Evolutionary conservation across 2,888 invertebrate species (phyloP).

Genomic region (Vandiemenella viatica): DNA sequence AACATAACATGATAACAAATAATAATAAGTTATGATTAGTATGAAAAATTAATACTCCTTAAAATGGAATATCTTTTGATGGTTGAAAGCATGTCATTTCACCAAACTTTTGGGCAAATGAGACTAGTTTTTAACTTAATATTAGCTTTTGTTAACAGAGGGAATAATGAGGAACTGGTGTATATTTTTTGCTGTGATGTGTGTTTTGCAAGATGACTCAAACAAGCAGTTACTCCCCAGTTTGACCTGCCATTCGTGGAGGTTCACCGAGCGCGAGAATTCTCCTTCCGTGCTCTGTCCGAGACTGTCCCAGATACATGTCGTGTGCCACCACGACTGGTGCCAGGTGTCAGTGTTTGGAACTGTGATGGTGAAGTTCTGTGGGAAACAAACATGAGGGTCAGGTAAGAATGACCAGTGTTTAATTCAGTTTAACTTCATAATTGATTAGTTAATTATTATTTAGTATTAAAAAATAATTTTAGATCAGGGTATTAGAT

Average conservation of each 20-base stretch:
- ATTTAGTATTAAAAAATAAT: neutral
- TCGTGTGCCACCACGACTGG: conserved; percentile 23
- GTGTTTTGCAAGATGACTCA: no score
- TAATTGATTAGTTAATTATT: neutral
- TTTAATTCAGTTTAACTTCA: neutral
- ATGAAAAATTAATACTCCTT: no score
- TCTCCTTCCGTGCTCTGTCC: conserved; percentile 43
- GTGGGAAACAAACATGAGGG: conserved; percentile 43
- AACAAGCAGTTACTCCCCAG: conserved; percentile 29
- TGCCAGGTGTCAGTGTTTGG: conserved; percentile 45
- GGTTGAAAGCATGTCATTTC: no score
- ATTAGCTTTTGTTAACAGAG: no score
- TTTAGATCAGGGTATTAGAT: neutral
- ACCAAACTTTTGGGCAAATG: no score
- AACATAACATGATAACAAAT: no score
- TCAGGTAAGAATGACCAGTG: conserved; percentile 32
- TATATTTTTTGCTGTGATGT: no score
- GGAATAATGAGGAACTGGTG: no score
- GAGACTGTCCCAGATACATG: conserved; percentile 18
- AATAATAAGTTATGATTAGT: no score
- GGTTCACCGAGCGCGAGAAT: conserved; percentile 54
- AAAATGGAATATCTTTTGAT: no score
- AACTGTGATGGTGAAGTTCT: conserved; percentile 71
- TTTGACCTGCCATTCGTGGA: conserved; percentile 60
- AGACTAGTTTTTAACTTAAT: no score